Conservation (phyloP, 2,113 vertebrate genomes). For the Pithys albifrons region DNA sequence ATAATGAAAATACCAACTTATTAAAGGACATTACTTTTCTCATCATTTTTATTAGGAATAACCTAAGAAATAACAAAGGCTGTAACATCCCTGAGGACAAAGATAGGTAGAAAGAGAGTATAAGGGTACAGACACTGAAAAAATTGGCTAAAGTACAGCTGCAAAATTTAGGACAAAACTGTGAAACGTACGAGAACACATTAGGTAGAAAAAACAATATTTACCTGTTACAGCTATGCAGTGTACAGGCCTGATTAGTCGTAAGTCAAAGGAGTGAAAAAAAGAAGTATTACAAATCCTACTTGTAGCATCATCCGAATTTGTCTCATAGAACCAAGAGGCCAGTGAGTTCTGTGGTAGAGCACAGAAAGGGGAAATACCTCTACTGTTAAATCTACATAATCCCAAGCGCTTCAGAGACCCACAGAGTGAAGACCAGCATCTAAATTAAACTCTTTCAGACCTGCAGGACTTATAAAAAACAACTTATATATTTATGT, state of each 20-base stretch:
- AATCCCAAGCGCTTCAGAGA: background rate
- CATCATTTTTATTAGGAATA: background rate
- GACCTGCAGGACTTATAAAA: background rate
- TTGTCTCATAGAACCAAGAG: background rate
- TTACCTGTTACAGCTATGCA: background rate
- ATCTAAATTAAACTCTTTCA: background rate
- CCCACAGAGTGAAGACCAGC: background rate
- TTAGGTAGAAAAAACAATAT: background rate
- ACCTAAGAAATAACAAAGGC: background rate
- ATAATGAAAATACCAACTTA: background rate
- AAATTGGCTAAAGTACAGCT: background rate
- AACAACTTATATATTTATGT: background rate
- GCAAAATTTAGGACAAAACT: background rate
- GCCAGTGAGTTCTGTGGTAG: background rate
- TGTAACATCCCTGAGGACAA: background rate
- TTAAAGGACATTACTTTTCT: background rate
- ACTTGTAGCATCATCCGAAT: background rate
- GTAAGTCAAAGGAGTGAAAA: background rate
- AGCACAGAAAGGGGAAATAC: background rate
- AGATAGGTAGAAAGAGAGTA: background rate
- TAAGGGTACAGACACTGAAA: background rate
- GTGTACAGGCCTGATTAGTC: background rate
- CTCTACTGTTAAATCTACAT: background rate
- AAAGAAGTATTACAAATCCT: background rate
- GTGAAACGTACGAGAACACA: background rate